phyloP scores from a whole-genome alignment of 2,113 vertebrate genomes.

The Larimichthys crocea region DNA sequence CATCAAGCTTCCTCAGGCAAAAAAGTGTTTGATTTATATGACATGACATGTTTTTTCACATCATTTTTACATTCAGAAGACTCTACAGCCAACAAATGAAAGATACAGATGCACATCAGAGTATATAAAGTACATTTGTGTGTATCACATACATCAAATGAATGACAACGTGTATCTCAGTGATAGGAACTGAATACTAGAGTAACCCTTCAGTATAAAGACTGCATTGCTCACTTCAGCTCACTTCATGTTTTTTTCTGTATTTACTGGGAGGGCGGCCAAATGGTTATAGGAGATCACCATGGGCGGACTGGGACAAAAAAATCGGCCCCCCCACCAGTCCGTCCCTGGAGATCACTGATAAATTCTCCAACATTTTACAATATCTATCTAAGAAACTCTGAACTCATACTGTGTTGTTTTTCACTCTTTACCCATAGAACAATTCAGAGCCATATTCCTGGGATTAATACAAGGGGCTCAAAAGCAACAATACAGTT shows the following conservation, averaged over 20 bases:
- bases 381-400: not conserved
- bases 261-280: not conserved
- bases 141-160: conserved; percentile 17
- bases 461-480: not conserved
- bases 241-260: not conserved
- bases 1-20: not conserved
- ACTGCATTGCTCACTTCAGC: not conserved
- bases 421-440: not conserved
- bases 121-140: not conserved
- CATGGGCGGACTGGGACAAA: too few species aligned
- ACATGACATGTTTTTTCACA: conserved; percentile 20
- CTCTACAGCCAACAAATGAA: conserved; percentile 6
- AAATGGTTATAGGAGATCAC: not conserved
- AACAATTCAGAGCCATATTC: not conserved
- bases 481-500: not conserved
- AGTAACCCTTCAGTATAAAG: not conserved
- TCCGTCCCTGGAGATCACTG: not conserved
- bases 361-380: not conserved
- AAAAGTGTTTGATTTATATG: conserved; percentile 44
- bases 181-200: conserved; percentile 1
- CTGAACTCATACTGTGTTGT: not conserved
- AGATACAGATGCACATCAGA: not conserved
- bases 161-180: not conserved
- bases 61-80: conserved; percentile 18
- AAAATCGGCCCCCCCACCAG: too few species aligned